Conservation (phyloP, 2,797 vertebrate species). For the Lutjanus argentimaculatus region DNA sequence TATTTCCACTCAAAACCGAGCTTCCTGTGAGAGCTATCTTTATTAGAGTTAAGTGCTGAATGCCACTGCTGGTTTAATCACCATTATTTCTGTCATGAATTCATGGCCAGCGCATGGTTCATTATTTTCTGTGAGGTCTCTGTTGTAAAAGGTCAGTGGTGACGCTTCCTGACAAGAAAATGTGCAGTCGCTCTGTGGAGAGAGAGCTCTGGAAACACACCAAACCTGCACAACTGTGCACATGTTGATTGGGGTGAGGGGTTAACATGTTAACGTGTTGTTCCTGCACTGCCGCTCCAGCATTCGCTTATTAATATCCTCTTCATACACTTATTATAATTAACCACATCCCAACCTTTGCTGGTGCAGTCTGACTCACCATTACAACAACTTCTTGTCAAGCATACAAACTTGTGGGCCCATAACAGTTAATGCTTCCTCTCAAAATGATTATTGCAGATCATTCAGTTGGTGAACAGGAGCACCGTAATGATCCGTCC, state of each 20-base stretch:
- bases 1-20: conserved; percentile 7
- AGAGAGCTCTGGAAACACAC: background rate
- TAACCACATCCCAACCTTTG: conserved; percentile 30
- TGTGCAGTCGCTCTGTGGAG: conserved; percentile 23
- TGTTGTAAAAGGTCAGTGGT: conserved; percentile 74
- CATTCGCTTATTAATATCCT: conserved; percentile 44
- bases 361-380: conserved; percentile 5
- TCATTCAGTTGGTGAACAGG: conserved; percentile 2
- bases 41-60: conserved; percentile 30
- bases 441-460: conserved; percentile 10
- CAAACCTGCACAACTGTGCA: conserved; percentile 22
- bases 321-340: conserved; percentile 24
- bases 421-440: background rate
- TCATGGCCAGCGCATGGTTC: conserved; percentile 47
- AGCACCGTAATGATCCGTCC: background rate
- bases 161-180: conserved; percentile 62
- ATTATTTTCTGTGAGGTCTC: conserved; percentile 71
- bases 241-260: conserved; percentile 46
- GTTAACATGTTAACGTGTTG: conserved; percentile 42
- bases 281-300: conserved; percentile 14
- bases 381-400: conserved; percentile 5
- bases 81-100: conserved; percentile 62
- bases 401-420: background rate
- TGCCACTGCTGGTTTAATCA: conserved; percentile 61
- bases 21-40: conserved; percentile 18